Base-by-base conservation (phyloP, 2,888 invertebrate genomes). In the Cryptocephalus primarius region DNA sequence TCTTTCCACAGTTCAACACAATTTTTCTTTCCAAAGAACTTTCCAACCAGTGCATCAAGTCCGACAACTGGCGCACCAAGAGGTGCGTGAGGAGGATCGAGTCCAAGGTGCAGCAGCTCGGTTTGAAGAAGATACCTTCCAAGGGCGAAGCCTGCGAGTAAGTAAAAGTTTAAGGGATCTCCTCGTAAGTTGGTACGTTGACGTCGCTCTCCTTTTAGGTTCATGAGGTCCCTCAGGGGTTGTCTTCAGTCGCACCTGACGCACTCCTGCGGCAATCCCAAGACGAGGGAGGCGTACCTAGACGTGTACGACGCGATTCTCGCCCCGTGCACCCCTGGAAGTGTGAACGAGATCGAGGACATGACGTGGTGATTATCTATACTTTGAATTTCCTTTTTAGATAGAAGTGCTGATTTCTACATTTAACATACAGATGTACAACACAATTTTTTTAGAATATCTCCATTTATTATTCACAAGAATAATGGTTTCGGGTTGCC, bases 21-120 rank as follows among this genome's bases (percentile, higher is more conserved):
- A n/a, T 22, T 13, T 36, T 33, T 47, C 33, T 42, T 46, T 39
- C 51, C 50, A 40, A 39, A 60, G 60, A 60, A 51, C 47, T 60
- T 31, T 54, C 52, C 32, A 59, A 60, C 39, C 48, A 44, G 4
- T 60, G 60, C 43, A 31, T 56, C n/a, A 54, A 41, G 42, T 54
- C 40, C 8, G 32, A 36, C 9, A 54, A 43, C 31, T 45, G 41
- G 34, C 45, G 45, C 12, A 47, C 48, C 11, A 39, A 43, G 14
- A 45, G 51, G 11, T 55, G 53, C 33, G 2, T 55, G 6, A 42
- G 53, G 11, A 48, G 46, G 43, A 40, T 48, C 22, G 32, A 41
- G 1, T 42, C 46, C n/a, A 48, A 44, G 46, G 11, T 52, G 8
- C 49, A 53, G 46, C 48, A 51, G n/a, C 51, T 51, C 42, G 36